Evolutionary conservation across 2,797 vertebrate genomes (phyloP).

Genomic region (Pampus argenteus): DNA sequence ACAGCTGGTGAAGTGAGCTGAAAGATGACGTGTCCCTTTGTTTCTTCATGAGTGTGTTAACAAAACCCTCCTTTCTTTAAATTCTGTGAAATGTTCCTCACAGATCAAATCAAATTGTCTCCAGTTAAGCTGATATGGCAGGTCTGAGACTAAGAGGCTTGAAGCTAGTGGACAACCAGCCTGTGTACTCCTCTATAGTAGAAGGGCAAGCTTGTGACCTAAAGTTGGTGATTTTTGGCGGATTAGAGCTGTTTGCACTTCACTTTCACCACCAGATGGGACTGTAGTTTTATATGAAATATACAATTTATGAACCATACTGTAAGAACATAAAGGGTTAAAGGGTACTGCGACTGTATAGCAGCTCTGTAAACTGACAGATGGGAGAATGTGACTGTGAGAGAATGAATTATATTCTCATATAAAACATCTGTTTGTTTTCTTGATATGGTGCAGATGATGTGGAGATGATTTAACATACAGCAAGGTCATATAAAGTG

Average conservation of each 20-base stretch:
- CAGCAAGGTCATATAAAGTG: background rate
- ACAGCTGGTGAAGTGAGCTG: background rate
- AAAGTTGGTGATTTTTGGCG: background rate
- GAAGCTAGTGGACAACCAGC: conserved; percentile 1
- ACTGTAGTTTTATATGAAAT: too few relatives aligned
- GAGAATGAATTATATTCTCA: too few relatives aligned
- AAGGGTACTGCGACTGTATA: background rate
- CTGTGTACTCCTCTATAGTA: background rate
- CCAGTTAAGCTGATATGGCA: conserved; percentile 5
- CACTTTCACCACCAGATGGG: background rate
- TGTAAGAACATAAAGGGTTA: background rate
- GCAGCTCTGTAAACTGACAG: background rate
- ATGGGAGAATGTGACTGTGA: background rate
- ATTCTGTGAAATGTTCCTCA: background rate
- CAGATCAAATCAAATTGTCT: conserved; percentile 5
- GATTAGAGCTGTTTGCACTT: background rate
- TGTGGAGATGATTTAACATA: background rate
- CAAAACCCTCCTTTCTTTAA: background rate
- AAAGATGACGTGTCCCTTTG: background rate
- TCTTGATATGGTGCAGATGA: background rate
- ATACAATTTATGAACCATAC: background rate
- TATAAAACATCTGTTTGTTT: background rate
- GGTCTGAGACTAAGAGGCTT: background rate
- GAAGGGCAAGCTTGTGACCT: background rate
- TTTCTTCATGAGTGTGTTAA: background rate